phyloP scores from a whole-genome alignment of 2,888 invertebrate genomes.

The Drosophila niveifrons region DNA sequence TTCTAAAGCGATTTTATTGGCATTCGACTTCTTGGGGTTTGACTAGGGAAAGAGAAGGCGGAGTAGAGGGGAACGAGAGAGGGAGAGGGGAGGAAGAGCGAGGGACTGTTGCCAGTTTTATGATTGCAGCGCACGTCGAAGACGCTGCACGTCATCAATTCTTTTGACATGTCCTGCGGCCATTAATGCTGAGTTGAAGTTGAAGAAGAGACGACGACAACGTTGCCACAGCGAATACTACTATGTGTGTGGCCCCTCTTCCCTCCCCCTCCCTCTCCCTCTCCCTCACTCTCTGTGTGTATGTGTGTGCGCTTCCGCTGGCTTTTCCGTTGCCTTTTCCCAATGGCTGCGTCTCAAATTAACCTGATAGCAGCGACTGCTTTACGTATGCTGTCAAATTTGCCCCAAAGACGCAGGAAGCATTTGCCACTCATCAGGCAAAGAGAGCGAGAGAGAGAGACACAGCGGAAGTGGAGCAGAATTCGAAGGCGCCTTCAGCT shows the following conservation, averaged over 20 bases:
- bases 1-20: conserved; percentile 60
- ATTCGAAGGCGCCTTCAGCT: conserved; percentile 72
- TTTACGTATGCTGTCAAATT: conserved; percentile 67
- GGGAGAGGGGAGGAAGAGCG: background rate
- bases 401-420: conserved; percentile 66
- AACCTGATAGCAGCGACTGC: conserved; percentile 62
- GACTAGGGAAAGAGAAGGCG: too few species aligned
- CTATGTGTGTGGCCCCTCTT: background rate
- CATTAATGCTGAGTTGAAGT: conserved; percentile 61
- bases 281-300: conserved; percentile 4
- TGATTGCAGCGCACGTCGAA: conserved; percentile 68
- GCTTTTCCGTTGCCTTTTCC: conserved; percentile 65
- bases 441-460: conserved; percentile 14
- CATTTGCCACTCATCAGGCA: conserved; percentile 69
- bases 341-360: conserved; percentile 67
- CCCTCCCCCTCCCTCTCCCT: background rate
- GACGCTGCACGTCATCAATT: conserved; percentile 78
- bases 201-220: conserved; percentile 40
- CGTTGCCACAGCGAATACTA: conserved; percentile 24
- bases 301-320: conserved; percentile 54
- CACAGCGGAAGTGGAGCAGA: conserved; percentile 65
- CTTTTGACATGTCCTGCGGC: conserved; percentile 81
- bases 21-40: conserved; percentile 25
- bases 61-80: background rate
- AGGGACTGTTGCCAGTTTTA: conserved; percentile 56